Percentiles rank a stretch among this genome's conserved stretches.
phyloP scores from a whole-genome alignment of 2,113 vertebrate genomes.

The Maccullochella peelii region DNA sequence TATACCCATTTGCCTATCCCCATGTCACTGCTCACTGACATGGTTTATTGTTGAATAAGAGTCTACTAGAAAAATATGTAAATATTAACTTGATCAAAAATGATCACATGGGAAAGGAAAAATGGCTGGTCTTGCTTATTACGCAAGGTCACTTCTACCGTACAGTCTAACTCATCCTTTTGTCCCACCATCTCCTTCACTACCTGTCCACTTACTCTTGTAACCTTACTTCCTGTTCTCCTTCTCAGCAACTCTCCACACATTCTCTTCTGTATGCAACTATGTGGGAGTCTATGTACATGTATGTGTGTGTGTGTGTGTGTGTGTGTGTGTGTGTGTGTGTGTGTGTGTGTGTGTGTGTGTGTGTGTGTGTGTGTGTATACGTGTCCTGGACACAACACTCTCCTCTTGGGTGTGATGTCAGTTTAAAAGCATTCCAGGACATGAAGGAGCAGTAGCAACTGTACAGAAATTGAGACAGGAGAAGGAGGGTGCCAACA shows the following conservation, averaged over 20 bases:
- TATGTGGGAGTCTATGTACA: conserved; percentile 7
- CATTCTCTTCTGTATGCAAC: not conserved
- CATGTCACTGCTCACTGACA: conserved; percentile 2
- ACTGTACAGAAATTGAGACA: conserved; percentile 82
- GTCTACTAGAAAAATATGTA: no score
- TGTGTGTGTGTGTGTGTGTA: conserved; percentile 39
- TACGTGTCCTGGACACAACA: conserved; percentile 43
- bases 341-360: not conserved
- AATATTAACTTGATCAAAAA: not conserved
- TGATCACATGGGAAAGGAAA: not conserved
- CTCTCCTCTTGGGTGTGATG: conserved; percentile 79
- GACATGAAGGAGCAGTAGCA: conserved; percentile 82
- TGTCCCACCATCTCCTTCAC: conserved; percentile 15
- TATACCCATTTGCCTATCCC: not conserved
- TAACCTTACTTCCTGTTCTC: not conserved
- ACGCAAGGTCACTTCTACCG: not conserved
- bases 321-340: conserved; percentile 50
- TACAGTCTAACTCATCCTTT: conserved; percentile 20
- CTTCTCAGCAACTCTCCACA: not conserved
- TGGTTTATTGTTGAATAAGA: not conserved
- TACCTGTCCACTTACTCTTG: not conserved
- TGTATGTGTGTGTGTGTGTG: conserved; percentile 2
- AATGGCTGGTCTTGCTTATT: not conserved
- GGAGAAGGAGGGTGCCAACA: conserved; percentile 55
- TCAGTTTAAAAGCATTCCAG: conserved; percentile 83